Conservation (phyloP, 2,797 vertebrate species). For the Steatocranus sp. region DNA sequence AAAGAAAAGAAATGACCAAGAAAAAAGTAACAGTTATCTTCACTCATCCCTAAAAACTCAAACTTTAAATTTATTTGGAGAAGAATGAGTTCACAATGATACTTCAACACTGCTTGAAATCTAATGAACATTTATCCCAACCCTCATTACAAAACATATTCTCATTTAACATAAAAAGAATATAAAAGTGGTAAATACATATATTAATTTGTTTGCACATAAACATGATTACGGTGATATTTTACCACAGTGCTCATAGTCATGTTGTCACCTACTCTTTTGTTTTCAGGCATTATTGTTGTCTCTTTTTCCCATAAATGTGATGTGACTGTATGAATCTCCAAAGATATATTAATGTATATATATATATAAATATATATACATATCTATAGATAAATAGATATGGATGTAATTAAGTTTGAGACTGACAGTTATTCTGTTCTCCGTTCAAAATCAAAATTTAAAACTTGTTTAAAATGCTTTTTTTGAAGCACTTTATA, state of each 20-base stretch:
- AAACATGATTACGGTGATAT: neutral
- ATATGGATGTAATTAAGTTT: neutral
- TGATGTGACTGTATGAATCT: neutral
- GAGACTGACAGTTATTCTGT: neutral
- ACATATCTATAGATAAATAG: neutral
- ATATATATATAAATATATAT: no score
- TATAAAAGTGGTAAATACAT: neutral
- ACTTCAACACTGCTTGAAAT: neutral
- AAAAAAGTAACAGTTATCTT: neutral
- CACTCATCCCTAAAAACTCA: neutral
- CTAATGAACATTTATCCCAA: neutral
- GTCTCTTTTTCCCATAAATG: neutral
- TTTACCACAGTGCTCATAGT: neutral
- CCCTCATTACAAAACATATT: neutral
- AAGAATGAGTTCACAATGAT: neutral
- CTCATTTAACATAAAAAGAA: neutral
- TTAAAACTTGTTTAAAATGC: neutral
- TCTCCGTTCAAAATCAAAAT: neutral
- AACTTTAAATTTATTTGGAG: neutral
- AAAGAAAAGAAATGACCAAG: slow-evolving; percentile 5
- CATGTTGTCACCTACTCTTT: neutral
- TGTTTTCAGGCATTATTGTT: neutral
- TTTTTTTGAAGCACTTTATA: neutral
- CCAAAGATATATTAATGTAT: neutral
- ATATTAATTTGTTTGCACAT: neutral